phyloP scores from a whole-genome alignment of 2,888 invertebrate species.

The Plagodis pulveraria region DNA sequence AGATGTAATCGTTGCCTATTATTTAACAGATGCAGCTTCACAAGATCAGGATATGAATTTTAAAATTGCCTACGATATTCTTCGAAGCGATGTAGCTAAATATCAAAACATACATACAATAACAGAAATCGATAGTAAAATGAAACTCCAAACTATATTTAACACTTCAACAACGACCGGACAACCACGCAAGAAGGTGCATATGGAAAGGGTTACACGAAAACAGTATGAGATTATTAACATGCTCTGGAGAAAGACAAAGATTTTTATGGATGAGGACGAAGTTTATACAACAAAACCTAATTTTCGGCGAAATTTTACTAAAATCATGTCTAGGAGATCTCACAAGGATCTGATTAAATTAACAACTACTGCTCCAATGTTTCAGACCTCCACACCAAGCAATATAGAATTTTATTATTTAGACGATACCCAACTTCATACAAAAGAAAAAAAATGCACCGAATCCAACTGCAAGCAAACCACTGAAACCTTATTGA shows the following conservation, averaged over 20 bases:
- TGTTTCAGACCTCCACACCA: conserved; percentile 48
- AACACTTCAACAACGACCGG: conserved; percentile 5
- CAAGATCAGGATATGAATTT: conserved; percentile 3
- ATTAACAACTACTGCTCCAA: conserved; percentile 17
- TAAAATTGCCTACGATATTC: conserved; percentile 1
- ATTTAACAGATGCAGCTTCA: conserved; percentile 7
- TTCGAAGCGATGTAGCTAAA: conserved; percentile 1
- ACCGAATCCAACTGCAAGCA: conserved; percentile 28
- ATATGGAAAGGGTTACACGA: conserved; percentile 55
- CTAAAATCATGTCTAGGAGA: conserved; percentile 23
- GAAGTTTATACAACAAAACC: conserved; percentile 18
- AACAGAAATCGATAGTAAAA: conserved; percentile 2
- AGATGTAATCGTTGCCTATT: conserved; percentile 16
- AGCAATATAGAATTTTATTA: conserved; percentile 77
- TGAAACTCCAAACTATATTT: background rate
- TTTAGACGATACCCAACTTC: conserved; percentile 57
- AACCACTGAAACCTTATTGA: conserved; percentile 21
- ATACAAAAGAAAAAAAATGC: conserved; percentile 34
- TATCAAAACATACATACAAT: background rate
- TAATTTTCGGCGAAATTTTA: conserved; percentile 12
- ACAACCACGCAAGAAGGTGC: conserved; percentile 48
- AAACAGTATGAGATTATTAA: conserved; percentile 69
- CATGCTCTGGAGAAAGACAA: conserved; percentile 66
- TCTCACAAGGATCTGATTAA: conserved; percentile 20
- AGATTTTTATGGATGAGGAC: conserved; percentile 52